Conservation (phyloP, 2,797 vertebrate genomes). For the Sarcophilus harrisii region DNA sequence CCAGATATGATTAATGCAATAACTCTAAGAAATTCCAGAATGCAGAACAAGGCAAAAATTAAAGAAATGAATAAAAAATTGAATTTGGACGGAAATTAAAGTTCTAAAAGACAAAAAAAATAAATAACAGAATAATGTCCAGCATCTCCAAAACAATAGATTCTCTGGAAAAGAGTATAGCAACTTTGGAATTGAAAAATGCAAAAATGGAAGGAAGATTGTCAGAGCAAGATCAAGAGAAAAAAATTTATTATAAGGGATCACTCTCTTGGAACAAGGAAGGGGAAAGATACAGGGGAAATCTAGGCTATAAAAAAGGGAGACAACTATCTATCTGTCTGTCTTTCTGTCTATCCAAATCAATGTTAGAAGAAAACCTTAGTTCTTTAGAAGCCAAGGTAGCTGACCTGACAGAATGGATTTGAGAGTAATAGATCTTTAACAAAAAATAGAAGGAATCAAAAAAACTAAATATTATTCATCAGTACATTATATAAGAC, state of each 20-base stretch:
- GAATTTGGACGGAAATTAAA: not conserved
- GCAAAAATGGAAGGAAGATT: not conserved
- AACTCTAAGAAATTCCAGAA: not conserved
- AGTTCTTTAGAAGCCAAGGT: not conserved
- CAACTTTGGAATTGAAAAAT: not conserved
- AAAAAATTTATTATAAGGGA: not conserved
- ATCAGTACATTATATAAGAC: not conserved
- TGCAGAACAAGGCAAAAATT: not conserved
- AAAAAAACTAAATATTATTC: not conserved
- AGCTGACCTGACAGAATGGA: not conserved
- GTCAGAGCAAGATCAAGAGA: not conserved
- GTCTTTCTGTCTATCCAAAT: too few species aligned
- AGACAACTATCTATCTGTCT: not conserved
- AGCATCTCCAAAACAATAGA: not conserved
- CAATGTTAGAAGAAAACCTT: not conserved
- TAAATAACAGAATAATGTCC: not conserved
- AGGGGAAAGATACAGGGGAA: not conserved
- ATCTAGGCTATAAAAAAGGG: not conserved
- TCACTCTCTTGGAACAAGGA: not conserved
- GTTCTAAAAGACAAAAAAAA: not conserved
- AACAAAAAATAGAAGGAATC: not conserved
- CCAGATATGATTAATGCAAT: not conserved
- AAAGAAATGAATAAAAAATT: not conserved
- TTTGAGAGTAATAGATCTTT: not conserved
- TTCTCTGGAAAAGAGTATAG: not conserved